Conservation (phyloP, 2,113 vertebrate genomes). For the Clarias macrocephalus region DNA sequence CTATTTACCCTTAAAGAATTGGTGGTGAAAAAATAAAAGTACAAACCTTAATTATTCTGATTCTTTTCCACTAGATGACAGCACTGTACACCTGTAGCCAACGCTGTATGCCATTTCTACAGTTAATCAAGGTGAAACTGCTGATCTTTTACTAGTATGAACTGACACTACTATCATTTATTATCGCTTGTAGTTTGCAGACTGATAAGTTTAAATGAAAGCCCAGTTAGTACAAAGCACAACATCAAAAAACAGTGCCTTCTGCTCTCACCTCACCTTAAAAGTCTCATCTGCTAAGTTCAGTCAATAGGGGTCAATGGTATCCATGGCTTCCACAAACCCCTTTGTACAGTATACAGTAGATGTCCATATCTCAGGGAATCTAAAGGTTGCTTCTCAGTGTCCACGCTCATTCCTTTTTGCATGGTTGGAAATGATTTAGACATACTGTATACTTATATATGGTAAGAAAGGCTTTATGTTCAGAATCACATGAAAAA, state of each 20-base stretch:
- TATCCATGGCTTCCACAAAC: neutral
- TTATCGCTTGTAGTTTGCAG: neutral
- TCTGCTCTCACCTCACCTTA: neutral
- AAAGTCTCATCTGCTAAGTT: constrained; percentile 4
- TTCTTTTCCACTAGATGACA: constrained; percentile 24
- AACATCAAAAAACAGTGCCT: neutral
- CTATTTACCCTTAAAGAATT: neutral
- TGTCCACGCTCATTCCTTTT: neutral
- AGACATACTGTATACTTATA: neutral
- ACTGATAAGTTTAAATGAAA: too few species aligned
- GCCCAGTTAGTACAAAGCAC: neutral
- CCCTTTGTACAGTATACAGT: neutral
- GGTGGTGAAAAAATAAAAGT: neutral
- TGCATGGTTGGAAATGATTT: neutral
- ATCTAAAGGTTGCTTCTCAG: neutral
- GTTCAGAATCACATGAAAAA: neutral
- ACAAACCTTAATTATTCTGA: neutral
- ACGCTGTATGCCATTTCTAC: neutral
- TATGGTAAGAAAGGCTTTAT: neutral
- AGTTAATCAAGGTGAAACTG: neutral
- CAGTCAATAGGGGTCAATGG: neutral
- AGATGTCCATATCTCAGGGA: neutral
- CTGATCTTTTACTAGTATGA: neutral
- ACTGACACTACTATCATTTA: neutral
- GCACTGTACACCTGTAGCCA: neutral